Percentiles rank a stretch among this genome's conserved stretches.
Conservation (phyloP, 1,140 invertebrate genomes). For the Brachystomella parvula region DNA sequence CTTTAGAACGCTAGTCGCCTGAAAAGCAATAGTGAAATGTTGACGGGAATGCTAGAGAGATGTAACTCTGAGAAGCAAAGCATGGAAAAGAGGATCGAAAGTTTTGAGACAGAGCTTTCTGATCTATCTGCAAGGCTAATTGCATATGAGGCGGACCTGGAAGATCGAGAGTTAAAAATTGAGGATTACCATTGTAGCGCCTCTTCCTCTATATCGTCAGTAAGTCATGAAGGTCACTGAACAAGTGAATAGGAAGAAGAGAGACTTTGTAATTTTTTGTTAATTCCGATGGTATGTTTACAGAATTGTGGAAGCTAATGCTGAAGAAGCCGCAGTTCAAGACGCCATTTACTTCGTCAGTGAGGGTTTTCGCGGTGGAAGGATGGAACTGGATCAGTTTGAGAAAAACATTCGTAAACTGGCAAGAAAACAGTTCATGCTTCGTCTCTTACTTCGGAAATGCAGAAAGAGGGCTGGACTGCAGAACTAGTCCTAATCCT, state of each 20-base stretch:
- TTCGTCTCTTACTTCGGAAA: constrained; percentile 89
- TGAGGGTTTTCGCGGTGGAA: constrained; percentile 81
- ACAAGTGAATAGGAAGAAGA: background rate
- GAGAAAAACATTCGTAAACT: constrained; percentile 91
- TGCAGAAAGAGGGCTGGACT: constrained; percentile 92
- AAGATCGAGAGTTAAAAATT: constrained; percentile 71
- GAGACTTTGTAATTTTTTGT: background rate
- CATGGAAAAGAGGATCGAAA: constrained; percentile 68
- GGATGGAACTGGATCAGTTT: constrained; percentile 93
- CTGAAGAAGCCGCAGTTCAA: constrained; percentile 94
- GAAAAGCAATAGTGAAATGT: background rate
- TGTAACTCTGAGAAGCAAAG: background rate
- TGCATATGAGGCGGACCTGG: constrained; percentile 35
- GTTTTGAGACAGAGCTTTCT: constrained; percentile 52
- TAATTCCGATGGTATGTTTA: constrained; percentile 12
- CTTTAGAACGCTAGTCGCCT: background rate
- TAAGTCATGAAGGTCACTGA: constrained; percentile 43
- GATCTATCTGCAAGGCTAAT: background rate
- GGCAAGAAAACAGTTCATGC: constrained; percentile 90
- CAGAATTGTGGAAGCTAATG: constrained; percentile 87
- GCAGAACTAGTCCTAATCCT: too few species aligned
- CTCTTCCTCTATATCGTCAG: constrained; percentile 93
- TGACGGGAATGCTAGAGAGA: background rate
- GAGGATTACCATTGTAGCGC: constrained; percentile 95
- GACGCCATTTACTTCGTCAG: constrained; percentile 98